Base-by-base conservation (phyloP, 1,140 invertebrate genomes). In the Calephelis virginiensis region DNA sequence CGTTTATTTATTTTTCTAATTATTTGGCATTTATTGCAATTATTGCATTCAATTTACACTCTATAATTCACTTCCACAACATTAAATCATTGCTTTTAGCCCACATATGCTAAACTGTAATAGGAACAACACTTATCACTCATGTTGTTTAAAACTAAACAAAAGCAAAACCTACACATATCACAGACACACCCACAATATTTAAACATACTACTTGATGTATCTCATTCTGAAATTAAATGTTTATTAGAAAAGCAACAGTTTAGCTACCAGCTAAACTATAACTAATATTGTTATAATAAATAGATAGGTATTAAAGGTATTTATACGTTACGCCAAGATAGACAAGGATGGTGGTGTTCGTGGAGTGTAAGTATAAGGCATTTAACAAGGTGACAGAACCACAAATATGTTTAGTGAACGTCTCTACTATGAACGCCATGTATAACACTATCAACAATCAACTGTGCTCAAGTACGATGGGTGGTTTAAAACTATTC, bases 161-260 rank as follows among this genome's bases (percentile, higher is more conserved):
- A 38, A 59, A 59, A 59, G 56, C 56, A 59, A 28, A 37, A 59
- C 56, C 56, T 59, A 59, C 56, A 59, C 56, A 59, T 40, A 40
- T 59, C 56, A 59, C 56, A 59, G 56, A 59, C 56, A 59, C 56
- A 37, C 56, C 56, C 56, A 59, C 56, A 59, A 38, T 59, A 59
- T 40, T 40, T 37, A 28, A 59, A 38, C 37, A 59, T 56, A 53
- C 50, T 53, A 38, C 56, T 38, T 37, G 56, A n/a, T 38, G 38
- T 38, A 59, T 38, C 28, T 59, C 56, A 59, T 59, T 59, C 56
- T 59, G 56, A 59, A 59, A 59, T 59, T 38, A 59, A 59, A 38
- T 0, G 12, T n/a, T n/a, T 11, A 59, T 59, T 40, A 59, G 28
- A 59, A n/a, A 59, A 59, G 56, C 56, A 56, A 56, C 11, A 38